phyloP scores from a whole-genome alignment of 2,797 vertebrate species.

The Linurgus olivaceus region DNA sequence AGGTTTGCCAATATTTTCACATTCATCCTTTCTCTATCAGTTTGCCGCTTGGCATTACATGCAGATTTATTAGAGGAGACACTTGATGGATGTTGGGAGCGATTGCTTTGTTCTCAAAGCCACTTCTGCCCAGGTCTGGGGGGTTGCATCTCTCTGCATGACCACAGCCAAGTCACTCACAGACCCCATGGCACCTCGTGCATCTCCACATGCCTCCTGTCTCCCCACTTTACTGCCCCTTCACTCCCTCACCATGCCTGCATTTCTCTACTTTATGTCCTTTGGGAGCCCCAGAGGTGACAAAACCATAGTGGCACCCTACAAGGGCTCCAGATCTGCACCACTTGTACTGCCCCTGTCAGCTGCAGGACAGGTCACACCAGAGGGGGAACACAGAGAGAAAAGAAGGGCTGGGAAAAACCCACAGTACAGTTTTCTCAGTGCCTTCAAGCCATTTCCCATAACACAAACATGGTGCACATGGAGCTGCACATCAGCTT shows the following conservation, averaged over 20 bases:
- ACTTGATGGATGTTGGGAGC: accelerated
- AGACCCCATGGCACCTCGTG: accelerated
- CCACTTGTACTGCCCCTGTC: neutral
- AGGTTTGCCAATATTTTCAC: accelerated
- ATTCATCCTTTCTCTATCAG: neutral
- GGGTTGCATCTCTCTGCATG: neutral
- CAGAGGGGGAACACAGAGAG: neutral
- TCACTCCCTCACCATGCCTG: accelerated
- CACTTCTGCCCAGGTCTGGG: neutral
- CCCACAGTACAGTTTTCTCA: neutral
- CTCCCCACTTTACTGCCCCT: too few relatives aligned
- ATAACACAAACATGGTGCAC: accelerated
- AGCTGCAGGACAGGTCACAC: neutral
- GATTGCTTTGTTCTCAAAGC: neutral
- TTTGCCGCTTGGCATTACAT: neutral
- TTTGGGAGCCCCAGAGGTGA: neutral
- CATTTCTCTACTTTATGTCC: accelerated
- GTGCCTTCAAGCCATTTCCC: neutral
- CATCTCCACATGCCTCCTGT: accelerated
- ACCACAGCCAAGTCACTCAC: accelerated
- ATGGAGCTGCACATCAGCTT: neutral
- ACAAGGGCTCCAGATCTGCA: neutral
- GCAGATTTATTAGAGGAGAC: accelerated
- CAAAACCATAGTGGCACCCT: accelerated
- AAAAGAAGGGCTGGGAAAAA: neutral